Evolutionary conservation across 2,113 vertebrate species (phyloP), one percentile per base, ranked within the genome.

Genomic region (Rhagologus leucostigma): DNA sequence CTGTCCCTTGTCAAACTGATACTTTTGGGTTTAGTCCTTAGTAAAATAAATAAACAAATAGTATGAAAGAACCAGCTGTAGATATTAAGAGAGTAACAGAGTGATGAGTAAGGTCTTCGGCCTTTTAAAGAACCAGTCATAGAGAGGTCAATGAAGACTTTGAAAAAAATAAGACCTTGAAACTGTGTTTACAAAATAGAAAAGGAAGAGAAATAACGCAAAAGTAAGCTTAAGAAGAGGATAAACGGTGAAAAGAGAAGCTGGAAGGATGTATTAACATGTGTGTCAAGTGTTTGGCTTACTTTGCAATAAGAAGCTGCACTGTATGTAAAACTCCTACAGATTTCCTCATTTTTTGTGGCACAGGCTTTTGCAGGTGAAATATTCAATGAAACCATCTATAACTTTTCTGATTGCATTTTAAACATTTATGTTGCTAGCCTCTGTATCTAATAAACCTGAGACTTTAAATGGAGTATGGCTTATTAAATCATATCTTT

Each of bases 401-500:
- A 79, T 94, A 95, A 87, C 44, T 71, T 96, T 71, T 56, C 82
- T 89, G 92, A 93, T 86, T 97, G 74, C 87, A 91, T 95, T 96
- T 94, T 97, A 97, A 97, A 96, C 76, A 90, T 75, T 92, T 78
- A 87, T 93, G 77, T 75, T 95, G 80, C 90, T 71, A 94, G 70
- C 47, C 84, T 89, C 90, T 70, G 69, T 78, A 76, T 84, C 94
- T 87, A 87, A 93, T 94, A 94, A 97, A 92, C 88, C 75, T 62
- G 71, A 95, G 81, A 59, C 85, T 95, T 95, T 93, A 96, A 97
- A 95, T 95, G 93, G 91, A 87, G 42, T 89, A 78, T 94, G 93
- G 80, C 88, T 96, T 93, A 91, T 95, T 96, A 71, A 92, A 84
- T 84, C 10, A 35, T 87, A 55, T 81, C 53, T 81, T 85, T 87